Conservation (phyloP, 2,113 vertebrate genomes). For the Lepisosteus oculatus region DNA sequence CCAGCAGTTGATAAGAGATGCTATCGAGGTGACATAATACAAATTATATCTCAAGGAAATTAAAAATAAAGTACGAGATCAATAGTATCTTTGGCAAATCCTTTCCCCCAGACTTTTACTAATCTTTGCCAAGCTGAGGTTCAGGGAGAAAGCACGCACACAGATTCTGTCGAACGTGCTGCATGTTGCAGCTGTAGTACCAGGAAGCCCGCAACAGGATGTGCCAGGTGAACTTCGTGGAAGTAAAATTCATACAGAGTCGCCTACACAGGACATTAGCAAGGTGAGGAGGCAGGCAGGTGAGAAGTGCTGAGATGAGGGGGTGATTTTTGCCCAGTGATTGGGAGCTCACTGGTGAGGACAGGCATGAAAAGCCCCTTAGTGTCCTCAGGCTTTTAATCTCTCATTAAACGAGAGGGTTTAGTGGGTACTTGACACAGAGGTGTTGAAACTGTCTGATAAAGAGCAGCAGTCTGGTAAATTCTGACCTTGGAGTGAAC, state of each 20-base stretch:
- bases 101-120: slow-evolving; percentile 33
- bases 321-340: neutral
- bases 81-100: slow-evolving; percentile 52
- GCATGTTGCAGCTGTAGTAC: neutral
- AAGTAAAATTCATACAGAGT: neutral
- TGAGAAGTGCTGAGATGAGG: no score
- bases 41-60: slow-evolving; percentile 31
- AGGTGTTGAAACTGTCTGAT: neutral
- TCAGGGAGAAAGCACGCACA: neutral
- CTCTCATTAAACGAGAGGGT: neutral
- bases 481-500: neutral
- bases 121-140: slow-evolving; percentile 14
- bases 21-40: slow-evolving; percentile 22
- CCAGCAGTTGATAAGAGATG: slow-evolving; percentile 12
- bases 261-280: no score
- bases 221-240: neutral
- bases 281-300: no score
- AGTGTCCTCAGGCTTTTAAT: neutral
- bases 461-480: neutral
- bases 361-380: neutral
- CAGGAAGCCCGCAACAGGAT: neutral
- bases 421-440: slow-evolving; percentile 1
- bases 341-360: neutral
- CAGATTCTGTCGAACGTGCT: neutral
- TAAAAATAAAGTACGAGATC: slow-evolving; percentile 27